Evolutionary conservation across 2,113 vertebrate species (phyloP).

Genomic region (Paramormyrops kingsleyae): DNA sequence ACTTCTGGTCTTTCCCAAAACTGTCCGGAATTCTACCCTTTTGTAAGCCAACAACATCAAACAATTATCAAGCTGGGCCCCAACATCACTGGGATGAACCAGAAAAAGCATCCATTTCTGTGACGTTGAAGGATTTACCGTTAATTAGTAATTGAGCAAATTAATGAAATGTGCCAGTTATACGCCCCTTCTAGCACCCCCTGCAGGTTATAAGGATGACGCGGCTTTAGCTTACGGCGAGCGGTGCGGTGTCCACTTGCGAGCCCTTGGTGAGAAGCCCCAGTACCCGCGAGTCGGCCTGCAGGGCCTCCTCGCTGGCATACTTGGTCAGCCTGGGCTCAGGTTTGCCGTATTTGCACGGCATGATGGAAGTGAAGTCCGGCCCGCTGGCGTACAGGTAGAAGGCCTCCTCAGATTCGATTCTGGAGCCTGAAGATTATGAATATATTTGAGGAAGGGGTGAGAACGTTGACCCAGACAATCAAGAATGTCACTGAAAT

Average conservation of each 20-base stretch:
- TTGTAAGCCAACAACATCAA: background rate
- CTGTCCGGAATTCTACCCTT: background rate
- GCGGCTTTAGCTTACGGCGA: conserved; percentile 74
- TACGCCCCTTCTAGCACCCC: background rate
- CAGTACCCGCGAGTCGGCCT: conserved; percentile 67
- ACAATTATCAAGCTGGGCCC: background rate
- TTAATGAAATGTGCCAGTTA: background rate
- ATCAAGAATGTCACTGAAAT: background rate
- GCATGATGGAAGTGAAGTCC: conserved; percentile 86
- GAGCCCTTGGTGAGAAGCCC: conserved; percentile 79
- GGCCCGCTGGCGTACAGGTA: conserved; percentile 84
- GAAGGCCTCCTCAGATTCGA: conserved; percentile 84
- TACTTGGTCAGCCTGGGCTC: conserved; percentile 73
- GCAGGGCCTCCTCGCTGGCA: conserved; percentile 75
- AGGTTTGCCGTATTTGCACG: conserved; percentile 84
- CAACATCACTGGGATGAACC: background rate
- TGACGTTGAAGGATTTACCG: background rate
- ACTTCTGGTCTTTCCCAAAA: background rate
- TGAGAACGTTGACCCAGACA: background rate
- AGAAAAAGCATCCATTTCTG: background rate
- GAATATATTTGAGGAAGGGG: background rate
- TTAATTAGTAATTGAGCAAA: background rate
- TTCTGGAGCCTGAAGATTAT: conserved; percentile 69
- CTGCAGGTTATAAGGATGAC: background rate
- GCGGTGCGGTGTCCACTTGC: conserved; percentile 71